Evolutionary conservation across 2,797 vertebrate genomes (phyloP).

Genomic region (Acridotheres tristis): DNA sequence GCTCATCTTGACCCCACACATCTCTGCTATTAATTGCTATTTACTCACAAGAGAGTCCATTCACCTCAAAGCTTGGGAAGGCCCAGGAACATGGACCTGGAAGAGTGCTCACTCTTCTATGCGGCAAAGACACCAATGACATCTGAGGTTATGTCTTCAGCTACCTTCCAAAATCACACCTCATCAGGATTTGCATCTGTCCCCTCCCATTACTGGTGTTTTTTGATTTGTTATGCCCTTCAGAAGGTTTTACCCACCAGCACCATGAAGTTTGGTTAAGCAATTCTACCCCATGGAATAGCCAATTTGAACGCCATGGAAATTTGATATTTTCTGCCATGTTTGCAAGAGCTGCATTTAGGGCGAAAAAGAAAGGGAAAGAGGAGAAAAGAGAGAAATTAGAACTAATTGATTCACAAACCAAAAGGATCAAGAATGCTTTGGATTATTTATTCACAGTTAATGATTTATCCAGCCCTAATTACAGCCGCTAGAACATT

Average conservation of each 20-base stretch:
- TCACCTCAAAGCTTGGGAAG: not conserved
- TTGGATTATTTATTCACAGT: slow-evolving; percentile 51
- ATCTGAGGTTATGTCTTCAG: not conserved
- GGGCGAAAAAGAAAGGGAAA: not conserved
- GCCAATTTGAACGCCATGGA: not conserved
- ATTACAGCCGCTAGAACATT: slow-evolving; percentile 29
- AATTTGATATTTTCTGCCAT: not conserved
- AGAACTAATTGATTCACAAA: not conserved
- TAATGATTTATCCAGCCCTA: slow-evolving; percentile 44
- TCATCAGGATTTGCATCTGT: not conserved
- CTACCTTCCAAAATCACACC: not conserved
- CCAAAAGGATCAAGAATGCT: slow-evolving; percentile 9
- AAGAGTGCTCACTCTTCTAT: not conserved
- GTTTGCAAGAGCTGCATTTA: not conserved
- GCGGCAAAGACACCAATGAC: not conserved
- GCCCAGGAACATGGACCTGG: not conserved
- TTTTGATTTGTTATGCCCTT: not conserved
- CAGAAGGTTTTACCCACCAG: not conserved
- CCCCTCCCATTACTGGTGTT: fast-evolving
- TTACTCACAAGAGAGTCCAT: not conserved
- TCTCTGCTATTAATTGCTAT: not conserved
- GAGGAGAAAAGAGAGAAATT: not conserved
- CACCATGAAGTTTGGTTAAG: not conserved
- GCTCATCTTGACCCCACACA: not conserved
- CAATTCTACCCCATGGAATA: not conserved